Evolutionary conservation across 2,888 invertebrate species (phyloP), one percentile per base, ranked within the genome.

Genomic region (Drosophila nigritarsus): DNA sequence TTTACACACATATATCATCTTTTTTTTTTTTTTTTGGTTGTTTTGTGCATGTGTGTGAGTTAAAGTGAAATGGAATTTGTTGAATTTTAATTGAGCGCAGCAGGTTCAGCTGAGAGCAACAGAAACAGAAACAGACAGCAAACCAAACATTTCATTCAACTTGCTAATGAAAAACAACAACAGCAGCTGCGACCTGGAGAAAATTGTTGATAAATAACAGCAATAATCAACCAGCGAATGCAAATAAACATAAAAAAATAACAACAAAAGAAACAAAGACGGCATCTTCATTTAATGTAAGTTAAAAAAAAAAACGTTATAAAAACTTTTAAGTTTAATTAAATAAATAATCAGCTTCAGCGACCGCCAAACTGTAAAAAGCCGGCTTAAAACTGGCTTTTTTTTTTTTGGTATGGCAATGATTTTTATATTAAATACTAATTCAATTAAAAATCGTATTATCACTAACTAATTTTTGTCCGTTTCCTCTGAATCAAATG

Each of bases 31-130:
- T 59, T 42, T 56, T 62, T 29, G 48, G 20, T 55, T 65, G 45
- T 58, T 51, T 20, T 51, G 32, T 51, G 30, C 20, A 32, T 32
- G 48, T 54, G 42, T 70, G 64, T 73, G 70, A 24, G 45, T 67
- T 66, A 50, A 80, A 87, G 85, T 89, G 85, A 85, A 85, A 89
- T 87, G 88, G 77, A 82, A 87, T 87, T 89, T 75, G 74, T 75
- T 87, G 74, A 89, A 82, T 85, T 80, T 89, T 89, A 89, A 89
- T 81, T 82, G 78, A 82, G 82, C 45, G 45, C 45, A 73, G 75
- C 75, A 89, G 70, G 70, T 67, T 51, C 30, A 76, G 61, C 86
- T 79, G 73, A 70, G 69, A 64, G 61, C 67, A 45, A 58, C 67
- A 49, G 53, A 53, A 60, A 51, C 18, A 54, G 58, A 70, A 42